Conservation (phyloP, 2,888 invertebrate species). For the Cylindroiulus punctatus region DNA sequence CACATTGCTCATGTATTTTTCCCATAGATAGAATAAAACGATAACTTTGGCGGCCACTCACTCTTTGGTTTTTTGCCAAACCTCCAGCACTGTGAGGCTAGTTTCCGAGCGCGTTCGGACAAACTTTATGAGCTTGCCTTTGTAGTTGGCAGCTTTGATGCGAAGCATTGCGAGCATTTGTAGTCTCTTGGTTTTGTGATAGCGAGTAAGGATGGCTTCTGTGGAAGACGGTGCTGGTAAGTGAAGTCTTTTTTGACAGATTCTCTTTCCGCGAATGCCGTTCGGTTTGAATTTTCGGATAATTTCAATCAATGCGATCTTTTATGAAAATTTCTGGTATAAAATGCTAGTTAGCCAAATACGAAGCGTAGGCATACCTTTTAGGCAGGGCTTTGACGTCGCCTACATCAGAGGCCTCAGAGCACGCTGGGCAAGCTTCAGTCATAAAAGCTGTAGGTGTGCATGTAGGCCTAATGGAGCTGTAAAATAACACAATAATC, state of each 20-base stretch:
- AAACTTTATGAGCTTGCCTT: neutral
- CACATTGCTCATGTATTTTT: neutral
- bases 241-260: neutral
- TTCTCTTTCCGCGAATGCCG: no score
- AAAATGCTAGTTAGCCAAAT: no score
- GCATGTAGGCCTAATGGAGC: no score
- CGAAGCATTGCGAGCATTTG: neutral
- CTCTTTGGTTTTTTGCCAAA: neutral
- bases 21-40: neutral
- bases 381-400: no score
- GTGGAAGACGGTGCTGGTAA: slow-evolving; percentile 20
- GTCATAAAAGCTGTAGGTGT: no score
- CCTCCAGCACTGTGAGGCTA: neutral
- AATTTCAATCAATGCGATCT: no score
- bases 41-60: neutral
- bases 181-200: neutral
- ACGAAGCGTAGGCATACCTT: no score
- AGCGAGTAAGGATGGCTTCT: neutral
- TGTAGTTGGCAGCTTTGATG: neutral
- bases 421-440: no score
- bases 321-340: no score
- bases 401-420: no score
- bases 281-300: no score
- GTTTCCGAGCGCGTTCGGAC: neutral
- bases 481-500: no score